Evolutionary conservation across 2,113 vertebrate species (phyloP).

Genomic region (Ginglymostoma cirratum): DNA sequence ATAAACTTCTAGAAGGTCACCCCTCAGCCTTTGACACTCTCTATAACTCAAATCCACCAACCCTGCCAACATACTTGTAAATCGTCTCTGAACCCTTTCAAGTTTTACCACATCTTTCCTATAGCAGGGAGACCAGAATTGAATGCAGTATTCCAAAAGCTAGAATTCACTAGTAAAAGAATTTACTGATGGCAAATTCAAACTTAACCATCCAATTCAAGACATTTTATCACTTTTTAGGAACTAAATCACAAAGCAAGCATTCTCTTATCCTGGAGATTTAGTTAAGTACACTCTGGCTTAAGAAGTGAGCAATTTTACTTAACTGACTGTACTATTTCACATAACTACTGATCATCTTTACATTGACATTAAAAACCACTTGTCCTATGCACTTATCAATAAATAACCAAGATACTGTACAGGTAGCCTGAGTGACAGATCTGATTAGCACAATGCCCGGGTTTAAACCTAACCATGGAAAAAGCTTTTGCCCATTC

Average conservation of each 20-base stretch:
- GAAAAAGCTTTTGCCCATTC: not conserved
- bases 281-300: not conserved
- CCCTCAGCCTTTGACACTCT: no score
- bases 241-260: not conserved
- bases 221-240: not conserved
- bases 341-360: not conserved
- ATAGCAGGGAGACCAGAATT: no score
- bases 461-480: not conserved
- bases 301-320: not conserved
- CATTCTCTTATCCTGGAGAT: not conserved
- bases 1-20: no score
- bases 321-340: not conserved
- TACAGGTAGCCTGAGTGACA: not conserved
- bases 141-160: no score
- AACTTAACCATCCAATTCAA: not conserved
- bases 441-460: not conserved
- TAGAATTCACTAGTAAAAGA: not conserved
- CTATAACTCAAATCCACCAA: no score
- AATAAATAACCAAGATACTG: not conserved
- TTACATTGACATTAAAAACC: not conserved
- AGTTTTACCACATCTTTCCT: no score
- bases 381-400: not conserved
- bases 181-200: not conserved
- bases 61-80: no score
- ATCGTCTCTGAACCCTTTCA: no score